phyloP scores from a whole-genome alignment of 2,888 invertebrate species.

The Leptinotarsa juncta region DNA sequence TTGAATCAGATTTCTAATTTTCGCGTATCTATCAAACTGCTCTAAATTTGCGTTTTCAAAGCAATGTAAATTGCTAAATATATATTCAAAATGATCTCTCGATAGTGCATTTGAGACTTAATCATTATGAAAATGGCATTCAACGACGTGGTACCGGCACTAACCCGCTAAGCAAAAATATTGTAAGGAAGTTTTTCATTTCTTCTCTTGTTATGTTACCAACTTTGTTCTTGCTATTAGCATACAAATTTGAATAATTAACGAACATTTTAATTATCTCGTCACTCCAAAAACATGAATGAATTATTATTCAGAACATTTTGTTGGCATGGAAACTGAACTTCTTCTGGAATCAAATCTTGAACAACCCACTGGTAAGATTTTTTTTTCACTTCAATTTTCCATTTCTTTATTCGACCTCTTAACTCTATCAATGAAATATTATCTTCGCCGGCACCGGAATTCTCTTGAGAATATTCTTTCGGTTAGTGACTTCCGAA shows the following conservation, averaged over 20 bases:
- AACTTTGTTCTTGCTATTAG: conserved; percentile 13
- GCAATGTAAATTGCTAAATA: conserved; percentile 54
- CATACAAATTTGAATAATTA: conserved; percentile 5
- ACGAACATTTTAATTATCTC: conserved; percentile 1
- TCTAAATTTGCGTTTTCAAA: conserved; percentile 50
- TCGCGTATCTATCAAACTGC: conserved; percentile 51
- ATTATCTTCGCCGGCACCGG: not conserved
- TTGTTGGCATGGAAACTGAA: not conserved
- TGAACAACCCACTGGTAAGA: not conserved
- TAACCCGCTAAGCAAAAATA: conserved; percentile 54
- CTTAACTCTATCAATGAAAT: conserved; percentile 6
- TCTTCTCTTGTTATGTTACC: not conserved
- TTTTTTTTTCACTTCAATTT: not conserved
- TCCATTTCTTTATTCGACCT: not conserved
- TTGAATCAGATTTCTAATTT: conserved; percentile 52
- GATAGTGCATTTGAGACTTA: conserved; percentile 50
- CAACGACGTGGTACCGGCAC: conserved; percentile 46
- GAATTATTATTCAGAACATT: not conserved
- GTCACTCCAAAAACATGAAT: not conserved
- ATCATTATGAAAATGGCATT: conserved; percentile 49
- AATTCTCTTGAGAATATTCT: not conserved
- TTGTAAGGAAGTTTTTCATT: conserved; percentile 43
- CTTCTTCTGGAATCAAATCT: conserved; percentile 12
- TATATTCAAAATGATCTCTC: conserved; percentile 53
- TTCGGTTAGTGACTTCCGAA: conserved; percentile 3